Evolutionary conservation across 2,113 vertebrate genomes (phyloP).

Genomic region (Trogon melanurus): DNA sequence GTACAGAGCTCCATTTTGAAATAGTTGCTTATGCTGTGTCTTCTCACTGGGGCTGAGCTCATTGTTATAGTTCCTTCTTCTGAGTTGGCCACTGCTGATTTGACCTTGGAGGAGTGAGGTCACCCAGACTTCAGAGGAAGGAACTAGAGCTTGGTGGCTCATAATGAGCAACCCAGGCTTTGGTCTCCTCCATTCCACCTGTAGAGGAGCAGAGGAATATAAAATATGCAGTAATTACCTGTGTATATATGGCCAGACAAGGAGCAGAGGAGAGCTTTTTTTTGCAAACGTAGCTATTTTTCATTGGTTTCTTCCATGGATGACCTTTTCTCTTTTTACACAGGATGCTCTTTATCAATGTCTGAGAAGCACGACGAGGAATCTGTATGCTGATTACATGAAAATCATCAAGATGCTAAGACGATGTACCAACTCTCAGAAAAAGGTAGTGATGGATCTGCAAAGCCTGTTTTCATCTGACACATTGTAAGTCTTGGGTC

Average conservation of each 20-base stretch:
- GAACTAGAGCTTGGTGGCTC: not conserved
- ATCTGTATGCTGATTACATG: not conserved
- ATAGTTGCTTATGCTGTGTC: rapidly evolving
- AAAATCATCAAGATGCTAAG: not conserved
- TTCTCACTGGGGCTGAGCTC: not conserved
- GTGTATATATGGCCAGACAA: rapidly evolving
- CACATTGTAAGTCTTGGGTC: not conserved
- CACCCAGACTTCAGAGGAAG: not conserved
- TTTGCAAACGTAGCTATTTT: not conserved
- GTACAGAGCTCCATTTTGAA: not conserved
- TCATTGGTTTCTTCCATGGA: not conserved
- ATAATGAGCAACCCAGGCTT: not conserved
- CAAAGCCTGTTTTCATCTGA: rapidly evolving
- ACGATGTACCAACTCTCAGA: not conserved
- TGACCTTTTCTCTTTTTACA: not conserved
- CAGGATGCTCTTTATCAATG: not conserved
- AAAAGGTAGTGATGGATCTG: not conserved
- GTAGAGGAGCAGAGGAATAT: not conserved
- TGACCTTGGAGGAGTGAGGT: not conserved
- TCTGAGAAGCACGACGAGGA: not conserved
- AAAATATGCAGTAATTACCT: not conserved
- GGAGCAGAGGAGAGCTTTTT: not conserved
- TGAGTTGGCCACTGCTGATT: not conserved
- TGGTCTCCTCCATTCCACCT: not conserved
- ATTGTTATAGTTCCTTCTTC: not conserved